Base-by-base conservation (phyloP, 2,797 vertebrate species). In the Rousettus madagascariensis region DNA sequence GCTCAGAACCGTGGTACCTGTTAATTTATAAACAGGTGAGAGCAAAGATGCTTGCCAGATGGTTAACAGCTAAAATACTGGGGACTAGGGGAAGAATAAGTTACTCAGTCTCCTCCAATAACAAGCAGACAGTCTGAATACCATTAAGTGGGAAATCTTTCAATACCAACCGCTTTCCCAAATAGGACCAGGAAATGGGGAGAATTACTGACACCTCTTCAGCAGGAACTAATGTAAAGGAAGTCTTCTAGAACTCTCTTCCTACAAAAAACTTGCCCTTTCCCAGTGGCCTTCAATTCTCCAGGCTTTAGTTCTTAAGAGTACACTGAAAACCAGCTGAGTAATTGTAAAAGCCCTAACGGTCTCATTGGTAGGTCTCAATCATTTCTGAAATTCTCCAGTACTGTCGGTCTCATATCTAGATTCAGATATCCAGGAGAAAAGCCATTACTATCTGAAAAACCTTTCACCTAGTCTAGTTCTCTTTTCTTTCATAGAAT, bases 401-500 rank as follows among this genome's bases (percentile, higher is more conserved):
- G 53, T 33, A 41, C 36, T 55, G 33, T 51, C 30, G 66, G 36
- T 69, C 43, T 43, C 65, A 72, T 78, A 83, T 24, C 30, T 11
- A 46, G 80, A 26, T 53, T 77, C 57, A 65, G 20, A 78, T 16
- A 94, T 38, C 59, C 63, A 38, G 5, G n/a, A 41, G 68, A 66
- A 92, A 77, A 88, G 51, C 13, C 74, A 86, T 13, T 28, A 57
- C 46, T 28, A 41, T 28, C 3, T 75, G 66, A 91, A 63, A 77
- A 88, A n/a, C 41, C 59, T 95, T 72, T 61, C 30, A 1, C n/a
- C 33, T 83, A 83, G 16, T 86, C 88, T 57, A 55, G 75, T 77
- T 84, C 68, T 90, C 72, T 91, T 83, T 83, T 77, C 90, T 94
- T 78, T 69, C 65, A 46, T 1, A 84, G 69, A 79, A 71, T 24